A percentile compares a stretch with the other conserved stretches of the same genome.
Evolutionary conservation across 64 coral and sea anemone species (phyloP).

Genomic region (Pocillopora verrucosa): DNA sequence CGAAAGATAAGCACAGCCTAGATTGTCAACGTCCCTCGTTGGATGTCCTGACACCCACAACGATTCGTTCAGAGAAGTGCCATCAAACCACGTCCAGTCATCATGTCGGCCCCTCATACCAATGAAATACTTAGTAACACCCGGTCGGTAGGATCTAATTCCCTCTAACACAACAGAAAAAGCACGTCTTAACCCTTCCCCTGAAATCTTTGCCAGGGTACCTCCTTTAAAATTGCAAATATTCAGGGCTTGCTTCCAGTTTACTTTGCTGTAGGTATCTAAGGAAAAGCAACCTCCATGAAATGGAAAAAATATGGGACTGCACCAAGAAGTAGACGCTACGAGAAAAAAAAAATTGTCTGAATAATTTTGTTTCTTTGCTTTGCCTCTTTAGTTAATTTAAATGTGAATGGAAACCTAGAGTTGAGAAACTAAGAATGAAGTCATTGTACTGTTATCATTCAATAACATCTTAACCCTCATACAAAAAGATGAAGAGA

Average conservation of each 20-base stretch:
- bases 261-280: not conserved
- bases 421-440: no score
- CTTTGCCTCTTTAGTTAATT: no score
- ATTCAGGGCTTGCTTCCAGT: not conserved
- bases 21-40: no score
- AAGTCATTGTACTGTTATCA: no score
- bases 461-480: no score
- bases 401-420: not conserved
- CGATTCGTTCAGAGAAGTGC: not conserved
- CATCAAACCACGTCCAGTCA: not conserved
- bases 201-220: not conserved
- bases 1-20: not conserved
- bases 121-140: not conserved
- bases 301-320: not conserved
- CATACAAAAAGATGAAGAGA: no score
- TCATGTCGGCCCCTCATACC: not conserved
- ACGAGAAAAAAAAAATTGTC: not conserved
- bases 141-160: not conserved
- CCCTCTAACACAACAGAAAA: not conserved
- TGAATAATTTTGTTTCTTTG: not conserved
- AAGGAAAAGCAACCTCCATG: constrained; percentile 2
- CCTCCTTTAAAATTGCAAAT: constrained; percentile 1
- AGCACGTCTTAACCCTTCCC: not conserved
- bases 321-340: not conserved
- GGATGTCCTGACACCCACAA: constrained; percentile 10